Base-by-base conservation (phyloP, 2,113 vertebrate species). In the Beaufortia kweichowensis region DNA sequence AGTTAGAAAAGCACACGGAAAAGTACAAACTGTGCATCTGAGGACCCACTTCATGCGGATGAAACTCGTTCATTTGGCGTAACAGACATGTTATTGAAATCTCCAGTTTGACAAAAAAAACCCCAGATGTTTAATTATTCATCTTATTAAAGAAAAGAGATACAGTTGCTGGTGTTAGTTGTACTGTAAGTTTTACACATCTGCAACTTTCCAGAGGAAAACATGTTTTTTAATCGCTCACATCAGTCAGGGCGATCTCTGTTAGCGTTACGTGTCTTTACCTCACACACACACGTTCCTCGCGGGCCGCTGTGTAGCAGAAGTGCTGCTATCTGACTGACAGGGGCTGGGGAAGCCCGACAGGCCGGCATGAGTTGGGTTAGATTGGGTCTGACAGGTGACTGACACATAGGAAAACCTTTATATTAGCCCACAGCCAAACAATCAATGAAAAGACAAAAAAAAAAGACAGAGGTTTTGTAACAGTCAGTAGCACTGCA, bases 351-450 rank as follows among this genome's bases (percentile, higher is more conserved):
- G 81, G 59, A 70, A 85, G 81, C 75, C 72, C 79, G 88, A 88
- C 86, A 85, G 81, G 80, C 72, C 69, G 78, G 79, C 79, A 81
- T 80, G 85, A 85, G 85, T 88, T 90, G 63, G 6, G 64, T 79
- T 86, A 85, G 88, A 90, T 84, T 82, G 85, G 82, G 82, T 48
- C 59, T 83, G 90, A 90, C 90, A 89, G 85, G 74, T 89, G 89
- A 89, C 76, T 90, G 90, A 89, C 90, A 90, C 39, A 80, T 79
- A 84, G 84, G 90, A 86, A 91, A 90, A 87, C 88, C 91, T 89
- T 91, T 91, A 88, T 89, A 90, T 90, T 89, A 88, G 87, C 87
- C 84, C 77, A 89, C 85, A 90, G 84, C 84, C 84, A 82, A 81
- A 82, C 87, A 87, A 89, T 91, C 90, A 24, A 71, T 76, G 46